Evolutionary conservation across 2,888 invertebrate species (phyloP).

Genomic region (Drosophila demipolita): DNA sequence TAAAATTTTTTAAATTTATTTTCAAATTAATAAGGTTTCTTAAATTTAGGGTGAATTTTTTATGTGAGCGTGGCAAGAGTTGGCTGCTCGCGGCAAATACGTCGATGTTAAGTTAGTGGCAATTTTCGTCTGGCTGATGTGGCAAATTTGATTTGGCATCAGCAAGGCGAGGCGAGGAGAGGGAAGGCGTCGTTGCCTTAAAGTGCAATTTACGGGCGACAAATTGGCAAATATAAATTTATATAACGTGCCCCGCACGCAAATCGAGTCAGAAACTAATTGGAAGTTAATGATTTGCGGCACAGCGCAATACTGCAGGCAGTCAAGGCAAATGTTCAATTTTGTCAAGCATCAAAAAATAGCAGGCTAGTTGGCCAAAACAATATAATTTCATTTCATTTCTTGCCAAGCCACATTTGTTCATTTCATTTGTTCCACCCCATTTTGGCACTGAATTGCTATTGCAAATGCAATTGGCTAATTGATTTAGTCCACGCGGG

Average conservation of each 20-base stretch:
- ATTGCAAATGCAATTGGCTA: conserved; percentile 73
- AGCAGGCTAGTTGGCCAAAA: not conserved
- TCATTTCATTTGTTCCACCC: not conserved
- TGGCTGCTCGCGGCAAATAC: conserved; percentile 20
- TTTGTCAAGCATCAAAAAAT: conserved; percentile 32
- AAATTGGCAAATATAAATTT: conserved; percentile 62
- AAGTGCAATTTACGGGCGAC: conserved; percentile 76
- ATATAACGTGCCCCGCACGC: conserved; percentile 23
- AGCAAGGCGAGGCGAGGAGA: conserved; percentile 31
- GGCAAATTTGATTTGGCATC: conserved; percentile 68
- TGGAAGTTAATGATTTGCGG: conserved; percentile 66
- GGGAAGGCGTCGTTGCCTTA: conserved; percentile 22
- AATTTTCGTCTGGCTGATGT: conserved; percentile 58
- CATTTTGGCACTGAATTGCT: conserved; percentile 75
- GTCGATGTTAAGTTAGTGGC: conserved; percentile 32
- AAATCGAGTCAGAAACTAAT: conserved; percentile 62
- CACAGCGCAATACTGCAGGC: not conserved
- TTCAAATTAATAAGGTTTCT: not conserved
- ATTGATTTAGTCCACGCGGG: conserved; percentile 68
- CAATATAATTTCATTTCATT: conserved; percentile 26
- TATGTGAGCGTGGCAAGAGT: conserved; percentile 7
- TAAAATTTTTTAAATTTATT: no score
- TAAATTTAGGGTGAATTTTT: not conserved
- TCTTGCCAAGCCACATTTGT: conserved; percentile 58
- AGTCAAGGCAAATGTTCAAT: not conserved